A percentile compares a stretch with the other conserved stretches of the same genome.
phyloP scores from a whole-genome alignment of 1,140 invertebrate species.

The Zaprionus capensis region DNA sequence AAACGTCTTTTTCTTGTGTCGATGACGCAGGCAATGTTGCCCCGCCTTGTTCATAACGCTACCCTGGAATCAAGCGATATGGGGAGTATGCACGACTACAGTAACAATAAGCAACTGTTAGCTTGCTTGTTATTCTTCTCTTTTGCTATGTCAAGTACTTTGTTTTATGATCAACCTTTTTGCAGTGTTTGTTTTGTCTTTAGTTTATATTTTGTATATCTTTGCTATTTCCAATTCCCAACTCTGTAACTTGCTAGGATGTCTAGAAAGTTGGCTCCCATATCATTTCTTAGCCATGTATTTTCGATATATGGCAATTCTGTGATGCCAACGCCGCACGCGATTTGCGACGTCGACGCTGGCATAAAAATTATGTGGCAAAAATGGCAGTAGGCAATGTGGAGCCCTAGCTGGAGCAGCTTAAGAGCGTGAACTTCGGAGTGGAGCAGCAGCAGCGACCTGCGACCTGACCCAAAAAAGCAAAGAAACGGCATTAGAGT shows the following conservation, averaged over 20 bases:
- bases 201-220: not conserved
- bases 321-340: conserved; percentile 75
- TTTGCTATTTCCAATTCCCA: not conserved
- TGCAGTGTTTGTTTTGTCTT: not conserved
- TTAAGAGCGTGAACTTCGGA: conserved; percentile 18
- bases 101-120: not conserved
- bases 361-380: conserved; percentile 78
- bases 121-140: not conserved
- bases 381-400: conserved; percentile 77
- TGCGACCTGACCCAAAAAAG: conserved; percentile 67
- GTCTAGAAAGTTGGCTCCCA: conserved; percentile 11
- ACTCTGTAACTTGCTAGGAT: conserved; percentile 8
- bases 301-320: conserved; percentile 65
- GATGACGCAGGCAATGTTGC: conserved; percentile 56
- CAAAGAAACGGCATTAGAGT: conserved; percentile 34
- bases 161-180: not conserved
- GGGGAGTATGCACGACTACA: not conserved
- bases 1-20: conserved; percentile 50
- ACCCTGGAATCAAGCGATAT: not conserved
- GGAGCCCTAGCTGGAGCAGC: conserved; percentile 61
- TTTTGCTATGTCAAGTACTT: not conserved
- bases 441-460: conserved; percentile 15
- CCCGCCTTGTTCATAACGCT: conserved; percentile 43
- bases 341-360: conserved; percentile 63
- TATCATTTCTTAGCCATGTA: conserved; percentile 14